Evolutionary conservation across 2,888 invertebrate genomes (phyloP).

Genomic region (Plebejus argus): DNA sequence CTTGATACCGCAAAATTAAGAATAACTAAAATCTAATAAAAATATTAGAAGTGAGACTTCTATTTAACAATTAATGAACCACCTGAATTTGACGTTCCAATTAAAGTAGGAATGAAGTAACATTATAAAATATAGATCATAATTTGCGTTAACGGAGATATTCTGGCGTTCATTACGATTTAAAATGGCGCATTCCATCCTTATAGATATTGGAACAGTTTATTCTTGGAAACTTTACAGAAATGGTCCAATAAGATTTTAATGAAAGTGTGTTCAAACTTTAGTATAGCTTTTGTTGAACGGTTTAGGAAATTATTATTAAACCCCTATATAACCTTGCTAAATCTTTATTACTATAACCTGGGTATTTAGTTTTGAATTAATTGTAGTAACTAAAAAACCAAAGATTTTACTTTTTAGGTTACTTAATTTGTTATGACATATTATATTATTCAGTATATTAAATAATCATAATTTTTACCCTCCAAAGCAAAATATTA

Average conservation of each 20-base stretch:
- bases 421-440: neutral
- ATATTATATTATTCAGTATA: too few relatives aligned
- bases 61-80: neutral
- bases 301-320: slow-evolving; percentile 14
- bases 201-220: slow-evolving; percentile 34
- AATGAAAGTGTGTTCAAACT: slow-evolving; percentile 32
- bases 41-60: neutral
- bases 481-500: too few relatives aligned
- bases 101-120: neutral
- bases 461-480: too few relatives aligned
- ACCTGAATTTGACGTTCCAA: neutral
- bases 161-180: slow-evolving; percentile 27
- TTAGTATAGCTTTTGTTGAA: slow-evolving; percentile 28
- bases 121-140: slow-evolving; percentile 25
- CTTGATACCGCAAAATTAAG: too few relatives aligned
- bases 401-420: neutral
- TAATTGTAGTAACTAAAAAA: neutral
- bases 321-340: neutral
- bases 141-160: slow-evolving; percentile 21
- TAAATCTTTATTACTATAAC: neutral
- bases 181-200: slow-evolving; percentile 29
- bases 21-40: too few relatives aligned
- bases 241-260: slow-evolving; percentile 35
- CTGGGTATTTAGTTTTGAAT: neutral
- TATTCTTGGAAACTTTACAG: slow-evolving; percentile 32